A percentile compares a stretch with the other conserved stretches of the same genome.
These are phyloP conservation scores for Trachelus iudaicus DNA, from an alignment of 2,888 invertebrate genomes.

Conservation along the genomic window DNA sequence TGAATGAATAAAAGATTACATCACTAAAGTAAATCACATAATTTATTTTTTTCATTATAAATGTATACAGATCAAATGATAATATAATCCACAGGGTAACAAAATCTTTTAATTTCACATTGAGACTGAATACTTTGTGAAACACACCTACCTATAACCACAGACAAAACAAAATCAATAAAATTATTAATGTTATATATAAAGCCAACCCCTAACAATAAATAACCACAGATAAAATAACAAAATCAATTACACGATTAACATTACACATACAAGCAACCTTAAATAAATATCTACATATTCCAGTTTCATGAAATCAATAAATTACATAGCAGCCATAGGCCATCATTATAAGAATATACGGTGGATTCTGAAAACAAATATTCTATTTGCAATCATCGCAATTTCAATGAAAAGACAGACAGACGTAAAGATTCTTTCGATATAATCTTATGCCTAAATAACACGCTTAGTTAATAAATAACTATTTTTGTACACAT, in stretches of 20 bases:
- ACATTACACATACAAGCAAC: background rate
- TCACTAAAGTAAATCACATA: background rate
- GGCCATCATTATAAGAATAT: too few species aligned
- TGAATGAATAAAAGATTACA: background rate
- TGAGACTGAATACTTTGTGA: background rate
- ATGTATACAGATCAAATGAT: background rate
- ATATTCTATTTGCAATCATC: too few species aligned
- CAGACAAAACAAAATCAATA: background rate
- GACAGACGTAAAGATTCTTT: background rate
- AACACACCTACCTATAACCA: background rate
- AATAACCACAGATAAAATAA: background rate
- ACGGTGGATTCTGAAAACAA: too few species aligned
- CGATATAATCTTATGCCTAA: background rate
- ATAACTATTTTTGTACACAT: too few species aligned
- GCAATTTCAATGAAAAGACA: background rate
- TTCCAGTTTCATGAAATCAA: too few species aligned
- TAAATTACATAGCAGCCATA: too few species aligned
- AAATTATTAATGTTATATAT: background rate
- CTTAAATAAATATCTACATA: too few species aligned
- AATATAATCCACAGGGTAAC: background rate
- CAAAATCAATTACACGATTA: background rate
- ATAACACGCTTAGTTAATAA: background rate
- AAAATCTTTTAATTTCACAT: background rate
- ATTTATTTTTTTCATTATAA: background rate
- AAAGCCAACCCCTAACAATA: background rate